Evolutionary conservation across 2,797 vertebrate genomes (phyloP), one percentile per base, ranked within the genome.

Genomic region (Scleropages formosus): DNA sequence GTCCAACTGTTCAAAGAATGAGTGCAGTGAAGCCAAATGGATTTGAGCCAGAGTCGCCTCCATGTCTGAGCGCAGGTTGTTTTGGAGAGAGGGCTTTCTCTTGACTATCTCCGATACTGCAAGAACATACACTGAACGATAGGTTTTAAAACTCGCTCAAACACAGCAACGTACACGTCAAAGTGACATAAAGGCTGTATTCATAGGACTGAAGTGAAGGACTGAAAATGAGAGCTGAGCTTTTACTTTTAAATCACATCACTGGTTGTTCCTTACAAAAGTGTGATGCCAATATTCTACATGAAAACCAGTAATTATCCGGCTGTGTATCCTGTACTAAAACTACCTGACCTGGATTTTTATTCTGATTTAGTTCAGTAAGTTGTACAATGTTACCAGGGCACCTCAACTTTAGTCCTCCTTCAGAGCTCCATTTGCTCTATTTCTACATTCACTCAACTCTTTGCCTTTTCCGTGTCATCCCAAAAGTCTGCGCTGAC

Each of bases 1-100:
- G 44, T 39, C 56, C 74, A 49, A 67, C 64, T 68, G 64, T 75
- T 68, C 74, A 75, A 75, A 68, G 49, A 68, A 75, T 74, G 64
- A 60, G 63, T 20, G 53, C 53, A 13, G 53, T 68, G 65, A 22
- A 46, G 65, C 22, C 22, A 60, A 46, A 39, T 44, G 6, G 4
- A 13, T 49, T 9, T 56, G 11, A 18, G 53, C 18, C 53, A 56
- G 1, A 13, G 8, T 13, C 56, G 18, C 18, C 53, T 56, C 18
- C 53, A 56, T 56, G 12, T 22, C 11, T 24, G 15, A 49, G 20
- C n/a, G 46, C 53, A 18, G 60, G 4, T 31, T 39, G 27, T n/a
- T 75, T 27, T 13, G 22, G 51, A 75, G 51, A 59, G 8, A 24
- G 4, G 13, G 20, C 20, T 44, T 69, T 12, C 46, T 24, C 11